A percentile compares a stretch with the other conserved stretches of the same genome.
Evolutionary conservation across 2,888 invertebrate species (phyloP).

Genomic region (Fragum sueziense): DNA sequence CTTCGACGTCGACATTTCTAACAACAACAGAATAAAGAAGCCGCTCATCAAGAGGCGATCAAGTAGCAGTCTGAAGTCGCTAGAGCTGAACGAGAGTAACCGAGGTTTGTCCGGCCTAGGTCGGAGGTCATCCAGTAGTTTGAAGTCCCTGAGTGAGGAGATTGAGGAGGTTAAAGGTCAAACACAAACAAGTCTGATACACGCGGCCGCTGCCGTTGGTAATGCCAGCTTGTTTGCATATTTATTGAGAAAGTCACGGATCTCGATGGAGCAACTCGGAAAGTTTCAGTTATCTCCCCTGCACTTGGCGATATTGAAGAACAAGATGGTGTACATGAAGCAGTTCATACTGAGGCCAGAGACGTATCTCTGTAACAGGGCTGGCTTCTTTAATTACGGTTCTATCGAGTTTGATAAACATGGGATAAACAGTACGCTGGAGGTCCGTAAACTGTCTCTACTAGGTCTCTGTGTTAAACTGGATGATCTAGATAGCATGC

Average conservation of each 20-base stretch:
- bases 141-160: slow-evolving; percentile 46
- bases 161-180: slow-evolving; percentile 42
- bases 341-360: slow-evolving; percentile 54
- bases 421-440: slow-evolving; percentile 27
- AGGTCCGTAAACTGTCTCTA: slow-evolving; percentile 40
- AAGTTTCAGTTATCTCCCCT: slow-evolving; percentile 56
- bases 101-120: slow-evolving; percentile 30
- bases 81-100: slow-evolving; percentile 33
- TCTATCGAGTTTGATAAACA: slow-evolving; percentile 14
- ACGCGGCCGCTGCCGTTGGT: slow-evolving; percentile 56
- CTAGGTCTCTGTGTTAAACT: slow-evolving; percentile 55
- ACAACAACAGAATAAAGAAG: neutral
- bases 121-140: slow-evolving; percentile 34
- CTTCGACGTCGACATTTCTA: slow-evolving; percentile 18
- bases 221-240: slow-evolving; percentile 41
- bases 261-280: slow-evolving; percentile 46
- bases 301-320: slow-evolving; percentile 53
- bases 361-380: slow-evolving; percentile 37
- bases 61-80: slow-evolving; percentile 43
- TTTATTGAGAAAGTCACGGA: slow-evolving; percentile 39
- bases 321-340: slow-evolving; percentile 53
- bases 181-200: slow-evolving; percentile 56
- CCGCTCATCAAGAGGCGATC: slow-evolving; percentile 33
- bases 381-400: slow-evolving; percentile 45
- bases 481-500: slow-evolving; percentile 50